Evolutionary conservation across 1,140 invertebrate species (phyloP), one percentile per base, ranked within the genome.

Genomic region (Drosophila asahinai): DNA sequence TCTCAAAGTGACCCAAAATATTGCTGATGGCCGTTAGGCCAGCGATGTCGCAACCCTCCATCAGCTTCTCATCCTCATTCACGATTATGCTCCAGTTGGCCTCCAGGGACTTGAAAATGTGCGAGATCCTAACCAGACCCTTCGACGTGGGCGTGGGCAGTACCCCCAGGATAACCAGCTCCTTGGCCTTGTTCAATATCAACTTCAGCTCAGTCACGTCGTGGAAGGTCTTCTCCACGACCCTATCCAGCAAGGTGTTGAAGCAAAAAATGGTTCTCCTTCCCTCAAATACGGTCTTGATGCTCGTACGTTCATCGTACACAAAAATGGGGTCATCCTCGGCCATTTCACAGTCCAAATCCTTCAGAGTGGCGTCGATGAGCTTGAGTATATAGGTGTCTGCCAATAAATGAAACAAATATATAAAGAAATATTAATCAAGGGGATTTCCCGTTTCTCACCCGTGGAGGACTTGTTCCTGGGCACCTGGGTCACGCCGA

Each of bases 301-400:
- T 15, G 14, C 54, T n/a, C 1, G 43, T 11, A 25, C 59, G 14
- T 17, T 54, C 15, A 36, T 25, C 42, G 62, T 64, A 45, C 2
- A 80, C 58, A 11, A 77, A 49, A 25, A 67, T 63, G 14, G 61
- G 45, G 2, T 67, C 27, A 36, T 76, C 73, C 11, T 52, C 38
- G 0, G 11, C 22, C 47, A 65, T 1, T 0, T 64, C 58, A 22
- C 68, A 64, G 0, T 74, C 15, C 14, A 64, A 74, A 12, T 52
- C n/a, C 1, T n/a, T 19, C 1, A 76, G 36, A 5, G n/a, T 40
- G 48, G 30, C 60, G 9, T 62, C 19, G 4, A 57, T 42, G 5
- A 30, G 22, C 17, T 65, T 65, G 11, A 43, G 12, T 4, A 65
- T 43, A 17, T 65, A 30, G n/a, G 17, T 25, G 4, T 33, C 63